These are phyloP conservation scores for Eufriesea mexicana DNA, from an alignment of 1,140 invertebrate genomes.

Conservation along the genomic window DNA sequence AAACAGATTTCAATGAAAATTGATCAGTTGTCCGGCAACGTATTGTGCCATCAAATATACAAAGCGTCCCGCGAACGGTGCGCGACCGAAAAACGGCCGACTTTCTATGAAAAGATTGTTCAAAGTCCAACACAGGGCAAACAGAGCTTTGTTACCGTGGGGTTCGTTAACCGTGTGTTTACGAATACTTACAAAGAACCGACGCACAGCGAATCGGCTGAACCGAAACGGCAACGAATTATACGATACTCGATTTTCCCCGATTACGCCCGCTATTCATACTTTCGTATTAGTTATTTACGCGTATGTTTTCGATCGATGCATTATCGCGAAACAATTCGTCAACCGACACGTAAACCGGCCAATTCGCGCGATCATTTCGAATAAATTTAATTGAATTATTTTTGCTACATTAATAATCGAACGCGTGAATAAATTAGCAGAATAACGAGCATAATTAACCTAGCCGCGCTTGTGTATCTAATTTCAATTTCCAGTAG, in stretches of 20 bases:
- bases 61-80: no score
- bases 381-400: no score
- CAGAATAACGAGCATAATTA: no score
- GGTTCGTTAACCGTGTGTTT: no score
- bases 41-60: not conserved
- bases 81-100: no score
- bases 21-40: not conserved
- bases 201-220: no score
- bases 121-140: not conserved
- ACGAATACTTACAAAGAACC: not conserved
- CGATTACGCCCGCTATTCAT: not conserved
- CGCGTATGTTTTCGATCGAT: not conserved
- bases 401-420: no score
- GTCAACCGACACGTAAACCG: no score
- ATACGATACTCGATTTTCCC: not conserved
- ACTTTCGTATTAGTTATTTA: not conserved
- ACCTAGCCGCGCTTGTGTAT: no score
- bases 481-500: no score
- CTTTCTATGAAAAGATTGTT: not conserved
- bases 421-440: no score
- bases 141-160: not conserved
- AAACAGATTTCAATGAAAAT: not conserved
- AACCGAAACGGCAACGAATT: not conserved
- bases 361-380: no score
- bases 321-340: not conserved